Percentiles rank a stretch among this genome's conserved stretches.
These are phyloP conservation scores for Pachycephus smyrnensis DNA, from an alignment of 2,888 invertebrate species.

Conservation along the genomic window DNA sequence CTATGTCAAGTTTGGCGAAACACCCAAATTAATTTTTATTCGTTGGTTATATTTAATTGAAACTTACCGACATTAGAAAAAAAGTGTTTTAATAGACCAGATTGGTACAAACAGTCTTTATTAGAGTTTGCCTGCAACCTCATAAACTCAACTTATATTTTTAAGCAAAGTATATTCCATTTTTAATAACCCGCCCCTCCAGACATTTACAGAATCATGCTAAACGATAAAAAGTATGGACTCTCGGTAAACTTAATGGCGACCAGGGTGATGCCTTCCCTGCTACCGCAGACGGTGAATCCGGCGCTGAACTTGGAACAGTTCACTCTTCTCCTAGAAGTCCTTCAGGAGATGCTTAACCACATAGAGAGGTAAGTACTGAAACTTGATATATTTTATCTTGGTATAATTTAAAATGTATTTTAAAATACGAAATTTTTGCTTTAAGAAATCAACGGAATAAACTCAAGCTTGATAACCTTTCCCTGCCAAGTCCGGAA, in stretches of 20 bases:
- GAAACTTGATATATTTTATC: not conserved
- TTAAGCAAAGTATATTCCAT: not conserved
- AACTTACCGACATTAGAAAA: not conserved
- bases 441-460: constrained; percentile 79
- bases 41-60: not conserved
- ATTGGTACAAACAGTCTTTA: not conserved
- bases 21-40: not conserved
- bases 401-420: not conserved
- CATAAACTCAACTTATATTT: not conserved
- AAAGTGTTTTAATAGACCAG: not conserved
- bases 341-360: constrained; percentile 93
- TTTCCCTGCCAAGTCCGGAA: constrained; percentile 81
- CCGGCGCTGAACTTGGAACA: constrained; percentile 86
- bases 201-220: constrained; percentile 93
- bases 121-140: not conserved
- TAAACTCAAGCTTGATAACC: constrained; percentile 87
- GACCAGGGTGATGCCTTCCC: constrained; percentile 90
- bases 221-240: constrained; percentile 91
- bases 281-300: constrained; percentile 93
- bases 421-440: not conserved
- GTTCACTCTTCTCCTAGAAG: constrained; percentile 82
- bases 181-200: constrained; percentile 51
- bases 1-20: no score
- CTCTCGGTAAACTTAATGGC: constrained; percentile 92
- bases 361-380: constrained; percentile 77